phyloP scores from a whole-genome alignment of 2,797 vertebrate genomes.

The Phalloptychus januarius region DNA sequence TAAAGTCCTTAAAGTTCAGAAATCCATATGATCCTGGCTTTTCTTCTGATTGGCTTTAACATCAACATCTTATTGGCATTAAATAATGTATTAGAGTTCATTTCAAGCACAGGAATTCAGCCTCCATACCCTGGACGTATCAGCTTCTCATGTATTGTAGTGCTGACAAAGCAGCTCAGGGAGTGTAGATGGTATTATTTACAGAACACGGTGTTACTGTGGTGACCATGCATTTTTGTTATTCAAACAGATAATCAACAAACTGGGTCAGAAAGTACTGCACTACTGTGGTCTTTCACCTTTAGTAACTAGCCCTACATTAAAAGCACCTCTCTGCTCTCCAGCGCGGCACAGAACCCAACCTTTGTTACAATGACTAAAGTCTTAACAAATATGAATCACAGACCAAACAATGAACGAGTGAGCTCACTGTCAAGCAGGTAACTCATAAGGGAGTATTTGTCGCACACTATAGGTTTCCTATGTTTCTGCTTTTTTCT shows the following conservation, averaged over 20 bases:
- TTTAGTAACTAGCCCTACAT: not conserved
- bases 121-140: not conserved
- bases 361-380: not conserved
- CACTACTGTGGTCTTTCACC: not conserved
- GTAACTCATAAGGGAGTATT: not conserved
- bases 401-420: not conserved
- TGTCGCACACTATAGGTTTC: not conserved
- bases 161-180: slow-evolving; percentile 3
- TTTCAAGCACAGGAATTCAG: not conserved
- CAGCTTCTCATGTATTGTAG: not conserved
- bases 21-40: not conserved
- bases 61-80: not conserved
- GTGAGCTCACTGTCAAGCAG: not conserved
- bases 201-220: not conserved
- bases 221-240: not conserved
- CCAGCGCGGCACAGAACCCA: not conserved
- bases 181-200: slow-evolving; percentile 4
- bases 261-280: not conserved
- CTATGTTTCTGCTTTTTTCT: not conserved
- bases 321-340: not conserved
- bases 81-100: not conserved
- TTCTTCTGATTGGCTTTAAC: not conserved
- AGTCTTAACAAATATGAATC: not conserved
- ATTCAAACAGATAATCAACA: slow-evolving; percentile 1
- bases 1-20: not conserved